Percentiles rank a stretch among this genome's conserved stretches.
These are phyloP conservation scores for Protonemura montana DNA, from an alignment of 2,888 invertebrate genomes.

Conservation along the genomic window DNA sequence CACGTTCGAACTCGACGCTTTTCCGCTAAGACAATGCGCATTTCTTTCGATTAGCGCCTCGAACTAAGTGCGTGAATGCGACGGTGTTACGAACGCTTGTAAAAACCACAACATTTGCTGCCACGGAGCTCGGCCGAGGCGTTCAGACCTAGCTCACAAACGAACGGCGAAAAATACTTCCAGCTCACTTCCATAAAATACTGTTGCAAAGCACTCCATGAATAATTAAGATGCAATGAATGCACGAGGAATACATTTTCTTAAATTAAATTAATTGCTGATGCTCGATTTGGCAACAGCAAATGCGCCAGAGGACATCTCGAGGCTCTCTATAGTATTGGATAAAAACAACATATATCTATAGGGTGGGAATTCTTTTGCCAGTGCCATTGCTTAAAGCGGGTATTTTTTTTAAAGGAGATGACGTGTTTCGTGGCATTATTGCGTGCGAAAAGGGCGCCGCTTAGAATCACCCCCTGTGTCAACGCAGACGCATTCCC, in stretches of 20 bases:
- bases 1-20: background rate
- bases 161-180: background rate
- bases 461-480: background rate
- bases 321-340: background rate
- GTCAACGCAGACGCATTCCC: no score
- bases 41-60: background rate
- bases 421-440: background rate
- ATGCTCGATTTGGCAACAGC: background rate
- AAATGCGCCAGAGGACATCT: background rate
- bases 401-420: background rate
- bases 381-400: background rate
- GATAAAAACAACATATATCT: background rate
- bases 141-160: background rate
- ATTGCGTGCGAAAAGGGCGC: background rate
- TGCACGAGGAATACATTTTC: conserved; percentile 12
- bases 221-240: conserved; percentile 12
- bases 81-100: background rate
- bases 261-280: conserved; percentile 2
- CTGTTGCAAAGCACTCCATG: background rate
- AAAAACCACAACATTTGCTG: background rate
- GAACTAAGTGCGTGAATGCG: background rate
- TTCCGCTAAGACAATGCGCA: background rate
- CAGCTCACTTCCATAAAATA: background rate
- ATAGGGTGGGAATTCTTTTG: background rate
- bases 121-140: background rate